Percentiles rank a stretch among this genome's conserved stretches.
Evolutionary conservation across 1,140 invertebrate genomes (phyloP).

Genomic region (Cecropterus lyciades): DNA sequence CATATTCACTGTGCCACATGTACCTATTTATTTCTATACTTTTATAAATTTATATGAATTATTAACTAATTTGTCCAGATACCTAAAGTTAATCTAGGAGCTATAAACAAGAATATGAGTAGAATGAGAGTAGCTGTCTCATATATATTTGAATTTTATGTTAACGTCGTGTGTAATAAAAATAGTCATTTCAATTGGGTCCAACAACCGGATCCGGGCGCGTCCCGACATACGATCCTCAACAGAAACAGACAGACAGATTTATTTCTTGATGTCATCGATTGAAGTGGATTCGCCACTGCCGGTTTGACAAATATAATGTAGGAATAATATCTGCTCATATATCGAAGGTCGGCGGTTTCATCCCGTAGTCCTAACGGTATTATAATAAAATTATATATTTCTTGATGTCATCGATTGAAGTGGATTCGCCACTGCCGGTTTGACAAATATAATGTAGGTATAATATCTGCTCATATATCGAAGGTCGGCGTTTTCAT

Average conservation of each 20-base stretch:
- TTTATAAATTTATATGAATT: no score
- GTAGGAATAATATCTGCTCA: conserved; percentile 21
- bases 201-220: conserved; percentile 76
- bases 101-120: no score
- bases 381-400: conserved; percentile 38
- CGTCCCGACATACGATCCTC: conserved; percentile 44
- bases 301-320: conserved; percentile 28
- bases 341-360: conserved; percentile 17
- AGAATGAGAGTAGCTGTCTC: no score
- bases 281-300: conserved; percentile 48
- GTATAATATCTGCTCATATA: conserved; percentile 22
- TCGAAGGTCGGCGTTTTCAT: conserved; percentile 16
- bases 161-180: conserved; percentile 71
- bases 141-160: conserved; percentile 60
- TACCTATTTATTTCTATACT: no score
- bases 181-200: conserved; percentile 70
- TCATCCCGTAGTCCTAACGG: neutral
- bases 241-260: conserved; percentile 55
- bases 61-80: no score
- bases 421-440: conserved; percentile 41
- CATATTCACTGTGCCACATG: no score
- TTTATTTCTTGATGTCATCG: conserved; percentile 77
- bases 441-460: conserved; percentile 28
- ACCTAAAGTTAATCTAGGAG: no score
- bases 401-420: conserved; percentile 74